Conservation (phyloP, 2,888 invertebrate species). For the Metacarcinus magister region DNA sequence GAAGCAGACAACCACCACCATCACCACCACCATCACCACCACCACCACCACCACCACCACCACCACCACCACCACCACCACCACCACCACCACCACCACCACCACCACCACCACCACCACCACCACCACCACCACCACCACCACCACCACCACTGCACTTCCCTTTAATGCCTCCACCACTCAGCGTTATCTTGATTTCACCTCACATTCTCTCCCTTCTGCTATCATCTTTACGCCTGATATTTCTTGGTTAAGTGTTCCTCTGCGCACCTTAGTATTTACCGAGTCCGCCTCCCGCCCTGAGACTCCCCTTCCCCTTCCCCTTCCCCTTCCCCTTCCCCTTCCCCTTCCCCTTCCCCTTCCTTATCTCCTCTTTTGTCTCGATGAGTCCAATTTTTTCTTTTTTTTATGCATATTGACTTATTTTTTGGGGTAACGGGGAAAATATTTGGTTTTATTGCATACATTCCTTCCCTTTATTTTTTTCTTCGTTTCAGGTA, state of each 20-base stretch:
- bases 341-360: too few species aligned
- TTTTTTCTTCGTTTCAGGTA: not conserved
- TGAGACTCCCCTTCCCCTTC: not conserved
- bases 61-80: too few species aligned
- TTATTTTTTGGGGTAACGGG: too few species aligned
- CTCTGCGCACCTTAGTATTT: not conserved
- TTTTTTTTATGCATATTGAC: not conserved
- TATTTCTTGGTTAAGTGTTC: constrained; percentile 36
- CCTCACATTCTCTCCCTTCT: constrained; percentile 36
- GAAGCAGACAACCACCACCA: not conserved
- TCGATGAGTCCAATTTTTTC: not conserved
- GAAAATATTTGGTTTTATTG: not conserved
- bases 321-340: too few species aligned
- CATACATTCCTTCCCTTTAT: not conserved
- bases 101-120: not conserved
- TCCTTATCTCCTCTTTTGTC: not conserved
- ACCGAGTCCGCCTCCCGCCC: not conserved
- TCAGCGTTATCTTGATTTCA: constrained; percentile 36
- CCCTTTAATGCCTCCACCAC: constrained; percentile 28
- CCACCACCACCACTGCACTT: not conserved
- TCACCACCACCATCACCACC: too few species aligned
- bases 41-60: too few species aligned
- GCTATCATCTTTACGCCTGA: constrained; percentile 48
- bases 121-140: constrained; percentile 33
- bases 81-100: too few species aligned